phyloP scores from a whole-genome alignment of 2,888 invertebrate genomes.

The Holacanthella duospinosa region DNA sequence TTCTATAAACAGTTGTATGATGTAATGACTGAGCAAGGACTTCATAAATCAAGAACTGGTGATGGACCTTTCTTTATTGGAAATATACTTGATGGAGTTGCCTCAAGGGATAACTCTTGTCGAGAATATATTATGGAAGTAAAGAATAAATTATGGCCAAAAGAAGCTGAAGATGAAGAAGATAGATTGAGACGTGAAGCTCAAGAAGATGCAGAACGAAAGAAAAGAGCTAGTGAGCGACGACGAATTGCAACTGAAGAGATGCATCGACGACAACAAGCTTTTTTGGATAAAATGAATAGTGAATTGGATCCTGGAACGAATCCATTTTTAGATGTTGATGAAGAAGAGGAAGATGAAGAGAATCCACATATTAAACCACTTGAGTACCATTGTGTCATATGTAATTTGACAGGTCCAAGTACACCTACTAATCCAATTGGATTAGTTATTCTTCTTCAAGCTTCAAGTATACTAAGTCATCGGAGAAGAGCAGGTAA shows the following conservation, averaged over 20 bases:
- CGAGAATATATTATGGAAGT: slow-evolving; percentile 60
- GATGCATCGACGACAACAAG: not conserved
- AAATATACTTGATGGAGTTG: slow-evolving; percentile 64
- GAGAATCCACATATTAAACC: slow-evolving; percentile 20
- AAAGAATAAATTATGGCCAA: slow-evolving; percentile 64
- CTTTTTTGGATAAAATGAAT: slow-evolving; percentile 43
- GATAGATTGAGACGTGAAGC: slow-evolving; percentile 56
- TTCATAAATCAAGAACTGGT: slow-evolving; percentile 49
- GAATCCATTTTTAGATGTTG: slow-evolving; percentile 48
- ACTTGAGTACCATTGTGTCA: slow-evolving; percentile 72
- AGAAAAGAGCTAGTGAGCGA: slow-evolving; percentile 71
- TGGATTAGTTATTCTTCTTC: slow-evolving; percentile 77
- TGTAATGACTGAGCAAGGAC: slow-evolving; percentile 6
- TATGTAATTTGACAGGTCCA: slow-evolving; percentile 81
- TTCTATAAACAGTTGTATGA: slow-evolving; percentile 17
- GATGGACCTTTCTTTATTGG: slow-evolving; percentile 83
- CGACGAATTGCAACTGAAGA: slow-evolving; percentile 52
- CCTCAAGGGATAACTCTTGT: slow-evolving; percentile 50
- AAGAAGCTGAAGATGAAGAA: slow-evolving; percentile 58
- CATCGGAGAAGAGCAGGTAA: slow-evolving; percentile 43
- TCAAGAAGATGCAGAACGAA: slow-evolving; percentile 70
- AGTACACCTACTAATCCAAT: slow-evolving; percentile 73
- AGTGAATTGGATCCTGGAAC: slow-evolving; percentile 35
- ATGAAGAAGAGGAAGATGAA: slow-evolving; percentile 47
- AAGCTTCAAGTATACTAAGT: slow-evolving; percentile 78